Evolutionary conservation across 2,888 invertebrate species (phyloP).

Genomic region (Nemoura dubitans): DNA sequence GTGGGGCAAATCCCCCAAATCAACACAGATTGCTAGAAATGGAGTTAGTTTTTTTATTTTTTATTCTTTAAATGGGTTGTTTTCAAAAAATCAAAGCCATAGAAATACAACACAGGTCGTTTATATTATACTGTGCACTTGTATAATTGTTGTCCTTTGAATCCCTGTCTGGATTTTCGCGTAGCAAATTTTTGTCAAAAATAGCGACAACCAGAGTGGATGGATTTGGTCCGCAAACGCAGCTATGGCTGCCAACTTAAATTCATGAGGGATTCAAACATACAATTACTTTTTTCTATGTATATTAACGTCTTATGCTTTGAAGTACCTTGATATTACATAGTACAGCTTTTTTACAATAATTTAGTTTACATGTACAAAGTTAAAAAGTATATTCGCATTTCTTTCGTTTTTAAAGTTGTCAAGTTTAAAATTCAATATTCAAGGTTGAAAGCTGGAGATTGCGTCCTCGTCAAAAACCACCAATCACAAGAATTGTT

Average conservation of each 20-base stretch:
- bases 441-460: background rate
- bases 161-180: background rate
- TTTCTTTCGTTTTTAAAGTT: background rate
- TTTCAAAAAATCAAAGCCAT: background rate
- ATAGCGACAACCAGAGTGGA: background rate
- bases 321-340: background rate
- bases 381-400: background rate
- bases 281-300: too few relatives aligned
- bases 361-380: background rate
- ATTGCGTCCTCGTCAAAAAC: background rate
- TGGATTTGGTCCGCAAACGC: background rate
- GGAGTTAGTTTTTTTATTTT: background rate
- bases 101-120: background rate
- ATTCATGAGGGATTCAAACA: background rate
- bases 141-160: background rate
- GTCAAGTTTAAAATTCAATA: conserved; percentile 7
- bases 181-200: background rate
- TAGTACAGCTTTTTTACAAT: too few relatives aligned
- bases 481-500: conserved; percentile 7
- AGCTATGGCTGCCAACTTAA: background rate
- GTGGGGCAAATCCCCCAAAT: background rate
- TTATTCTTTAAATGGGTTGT: background rate
- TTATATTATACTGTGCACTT: background rate
- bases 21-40: background rate
- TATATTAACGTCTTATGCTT: too few relatives aligned